Evolutionary conservation across 2,888 invertebrate species (phyloP).

Genomic region (Cheilosia vernalis): DNA sequence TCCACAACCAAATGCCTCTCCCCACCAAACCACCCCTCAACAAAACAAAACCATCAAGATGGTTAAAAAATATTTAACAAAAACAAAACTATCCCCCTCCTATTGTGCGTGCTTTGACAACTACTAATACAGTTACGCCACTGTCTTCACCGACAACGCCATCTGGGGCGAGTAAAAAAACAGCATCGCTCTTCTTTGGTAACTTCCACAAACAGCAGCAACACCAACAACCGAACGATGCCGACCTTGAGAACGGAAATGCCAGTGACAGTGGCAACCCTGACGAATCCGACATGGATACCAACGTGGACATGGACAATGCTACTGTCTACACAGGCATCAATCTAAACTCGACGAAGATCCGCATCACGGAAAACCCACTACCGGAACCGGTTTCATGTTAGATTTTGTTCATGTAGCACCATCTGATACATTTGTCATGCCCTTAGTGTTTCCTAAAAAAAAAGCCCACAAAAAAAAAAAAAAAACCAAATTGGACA

Average conservation of each 20-base stretch:
- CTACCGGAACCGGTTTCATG: constrained; percentile 83
- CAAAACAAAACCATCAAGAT: constrained; percentile 77
- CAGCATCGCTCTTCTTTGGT: constrained; percentile 82
- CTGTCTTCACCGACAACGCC: constrained; percentile 82
- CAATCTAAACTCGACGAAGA: constrained; percentile 79
- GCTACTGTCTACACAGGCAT: constrained; percentile 80
- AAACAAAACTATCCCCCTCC: constrained; percentile 80
- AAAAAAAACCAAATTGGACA: constrained; percentile 26
- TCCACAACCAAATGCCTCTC: constrained; percentile 68
- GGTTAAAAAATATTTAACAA: constrained; percentile 78
- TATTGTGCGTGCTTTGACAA: constrained; percentile 73
- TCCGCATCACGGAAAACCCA: constrained; percentile 84
- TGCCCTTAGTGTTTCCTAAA: constrained; percentile 57
- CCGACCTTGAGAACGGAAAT: constrained; percentile 66
- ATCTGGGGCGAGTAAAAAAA: constrained; percentile 82
- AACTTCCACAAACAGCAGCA: constrained; percentile 80
- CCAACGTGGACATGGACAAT: constrained; percentile 76
- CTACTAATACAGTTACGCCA: constrained; percentile 80
- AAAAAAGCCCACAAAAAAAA: constrained; percentile 26
- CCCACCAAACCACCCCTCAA: constrained; percentile 69
- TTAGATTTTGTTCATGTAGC: constrained; percentile 76
- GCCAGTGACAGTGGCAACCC: constrained; percentile 67
- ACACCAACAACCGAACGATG: constrained; percentile 72
- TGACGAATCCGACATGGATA: constrained; percentile 77
- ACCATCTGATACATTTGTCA: constrained; percentile 55